phyloP scores from a whole-genome alignment of 1,140 invertebrate genomes.

The Rhynchophorus ferrugineus region DNA sequence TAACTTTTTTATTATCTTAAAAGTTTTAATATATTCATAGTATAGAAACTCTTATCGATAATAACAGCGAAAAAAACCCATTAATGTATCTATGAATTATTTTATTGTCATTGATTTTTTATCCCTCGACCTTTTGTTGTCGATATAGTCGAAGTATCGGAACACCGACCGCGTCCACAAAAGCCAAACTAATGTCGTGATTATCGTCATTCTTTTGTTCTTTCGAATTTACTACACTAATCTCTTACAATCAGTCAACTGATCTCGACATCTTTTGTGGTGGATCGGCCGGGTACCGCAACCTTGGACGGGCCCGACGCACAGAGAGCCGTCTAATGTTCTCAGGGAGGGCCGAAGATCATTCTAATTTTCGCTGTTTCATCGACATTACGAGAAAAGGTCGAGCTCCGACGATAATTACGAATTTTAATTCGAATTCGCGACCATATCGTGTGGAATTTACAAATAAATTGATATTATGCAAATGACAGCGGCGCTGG shows the following conservation, averaged over 20 bases:
- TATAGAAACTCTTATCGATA: too few relatives aligned
- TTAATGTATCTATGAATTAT: conserved; percentile 8
- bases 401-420: conserved; percentile 7
- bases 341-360: conserved; percentile 4
- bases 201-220: conserved; percentile 8
- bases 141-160: not conserved
- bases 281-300: not conserved
- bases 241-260: conserved; percentile 7
- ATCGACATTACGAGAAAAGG: conserved; percentile 3
- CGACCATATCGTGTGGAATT: conserved; percentile 3
- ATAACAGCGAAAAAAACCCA: not conserved
- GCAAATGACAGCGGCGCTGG: conserved; percentile 6
- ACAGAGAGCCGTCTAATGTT: conserved; percentile 7
- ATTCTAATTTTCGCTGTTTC: conserved; percentile 10
- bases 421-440: conserved; percentile 11
- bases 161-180: not conserved
- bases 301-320: not conserved
- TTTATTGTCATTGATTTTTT: conserved; percentile 4
- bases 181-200: conserved; percentile 2
- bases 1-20: too few relatives aligned
- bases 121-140: not conserved
- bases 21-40: too few relatives aligned
- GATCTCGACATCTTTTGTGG: conserved; percentile 4
- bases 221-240: conserved; percentile 5
- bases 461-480: conserved; percentile 14